Conservation (phyloP, 2,797 vertebrate genomes). For the Delichon dasypus region DNA sequence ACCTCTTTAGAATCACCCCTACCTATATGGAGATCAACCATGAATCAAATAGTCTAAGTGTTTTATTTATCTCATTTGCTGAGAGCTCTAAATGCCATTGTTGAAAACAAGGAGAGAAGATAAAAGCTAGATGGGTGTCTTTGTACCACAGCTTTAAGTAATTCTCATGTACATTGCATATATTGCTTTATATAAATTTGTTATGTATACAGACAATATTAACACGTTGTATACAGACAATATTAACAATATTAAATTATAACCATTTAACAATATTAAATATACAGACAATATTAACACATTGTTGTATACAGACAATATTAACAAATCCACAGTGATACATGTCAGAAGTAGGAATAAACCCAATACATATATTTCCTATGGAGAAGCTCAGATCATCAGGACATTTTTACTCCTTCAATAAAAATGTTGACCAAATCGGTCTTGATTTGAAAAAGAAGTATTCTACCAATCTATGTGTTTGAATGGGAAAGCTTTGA, state of each 20-base stretch:
- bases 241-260: too few relatives aligned
- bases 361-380: rapidly evolving
- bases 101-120: not conserved
- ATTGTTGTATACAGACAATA: too few relatives aligned
- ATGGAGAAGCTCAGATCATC: not conserved
- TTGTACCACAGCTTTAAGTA: not conserved
- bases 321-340: not conserved
- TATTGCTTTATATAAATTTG: not conserved
- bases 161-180: not conserved
- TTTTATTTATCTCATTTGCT: not conserved
- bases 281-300: too few relatives aligned
- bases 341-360: not conserved
- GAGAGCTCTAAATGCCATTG: not conserved
- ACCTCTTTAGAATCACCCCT: not conserved
- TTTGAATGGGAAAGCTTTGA: not conserved
- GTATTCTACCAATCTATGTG: not conserved
- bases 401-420: not conserved
- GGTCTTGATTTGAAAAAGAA: not conserved
- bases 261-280: too few relatives aligned
- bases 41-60: not conserved
- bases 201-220: not conserved
- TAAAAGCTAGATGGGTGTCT: not conserved
- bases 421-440: not conserved
- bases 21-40: not conserved
- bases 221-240: too few relatives aligned